A percentile compares a stretch with the other conserved stretches of the same genome.
Evolutionary conservation across 2,113 vertebrate genomes (phyloP).

Genomic region (Setophaga coronata): DNA sequence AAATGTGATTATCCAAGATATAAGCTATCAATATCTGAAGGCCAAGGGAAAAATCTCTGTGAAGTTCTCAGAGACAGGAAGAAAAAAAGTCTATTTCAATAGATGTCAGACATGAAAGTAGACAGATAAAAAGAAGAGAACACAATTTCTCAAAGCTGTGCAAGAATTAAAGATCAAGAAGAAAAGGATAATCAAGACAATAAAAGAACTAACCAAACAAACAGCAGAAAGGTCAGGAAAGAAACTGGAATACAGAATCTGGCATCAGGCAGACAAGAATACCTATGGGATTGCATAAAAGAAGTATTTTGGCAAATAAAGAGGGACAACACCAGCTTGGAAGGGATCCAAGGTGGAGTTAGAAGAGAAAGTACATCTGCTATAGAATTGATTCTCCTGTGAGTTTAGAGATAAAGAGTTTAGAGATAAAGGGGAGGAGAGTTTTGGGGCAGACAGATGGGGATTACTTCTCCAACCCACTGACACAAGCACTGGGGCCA

Average conservation of each 20-base stretch:
- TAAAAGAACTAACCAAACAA: not conserved
- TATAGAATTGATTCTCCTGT: not conserved
- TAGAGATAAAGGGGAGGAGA: slow-evolving; percentile 5
- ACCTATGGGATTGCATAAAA: not conserved
- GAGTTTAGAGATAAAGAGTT: slow-evolving; percentile 42
- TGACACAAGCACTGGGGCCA: not conserved
- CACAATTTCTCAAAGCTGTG: not conserved
- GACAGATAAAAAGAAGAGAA: not conserved
- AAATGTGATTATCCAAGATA: not conserved
- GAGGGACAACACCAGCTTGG: not conserved
- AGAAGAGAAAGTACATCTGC: slow-evolving; percentile 48
- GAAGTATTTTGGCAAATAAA: not conserved
- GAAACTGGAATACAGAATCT: not conserved
- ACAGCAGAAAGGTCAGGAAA: not conserved
- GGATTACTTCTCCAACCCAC: slow-evolving; percentile 12
- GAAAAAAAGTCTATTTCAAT: not conserved
- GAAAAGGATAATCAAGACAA: not conserved
- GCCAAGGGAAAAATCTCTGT: not conserved
- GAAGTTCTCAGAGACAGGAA: not conserved
- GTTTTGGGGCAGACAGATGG: not conserved
- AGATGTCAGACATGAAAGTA: not conserved
- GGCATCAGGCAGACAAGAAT: not conserved
- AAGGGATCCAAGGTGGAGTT: not conserved
- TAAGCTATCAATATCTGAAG: not conserved
- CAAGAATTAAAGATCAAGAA: slow-evolving; percentile 5